A percentile compares a stretch with the other conserved stretches of the same genome.
These are phyloP conservation scores for Saturnia japonica DNA, from an alignment of 2,888 invertebrate genomes.

Conservation along the genomic window DNA sequence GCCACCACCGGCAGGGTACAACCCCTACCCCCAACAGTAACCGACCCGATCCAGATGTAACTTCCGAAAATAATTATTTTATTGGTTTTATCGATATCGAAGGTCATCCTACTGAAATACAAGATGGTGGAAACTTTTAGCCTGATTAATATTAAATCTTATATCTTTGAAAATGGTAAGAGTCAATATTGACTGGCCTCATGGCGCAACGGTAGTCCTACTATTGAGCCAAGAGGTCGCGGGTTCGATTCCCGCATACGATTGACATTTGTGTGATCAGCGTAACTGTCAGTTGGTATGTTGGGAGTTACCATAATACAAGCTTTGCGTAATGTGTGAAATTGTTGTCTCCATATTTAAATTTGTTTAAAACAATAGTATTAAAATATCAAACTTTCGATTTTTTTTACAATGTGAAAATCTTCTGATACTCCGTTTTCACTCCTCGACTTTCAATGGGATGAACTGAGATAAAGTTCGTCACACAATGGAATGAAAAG, in stretches of 20 bases:
- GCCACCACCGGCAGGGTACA: slow-evolving; percentile 58
- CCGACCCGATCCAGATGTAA: not conserved
- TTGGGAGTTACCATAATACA: too few relatives aligned
- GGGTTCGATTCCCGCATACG: too few relatives aligned
- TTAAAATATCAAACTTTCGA: not conserved
- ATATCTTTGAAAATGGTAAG: not conserved
- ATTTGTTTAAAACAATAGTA: too few relatives aligned
- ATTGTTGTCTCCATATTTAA: too few relatives aligned
- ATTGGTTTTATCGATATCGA: not conserved
- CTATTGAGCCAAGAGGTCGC: too few relatives aligned
- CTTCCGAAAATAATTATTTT: not conserved
- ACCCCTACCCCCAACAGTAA: slow-evolving; percentile 64
- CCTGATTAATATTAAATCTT: too few relatives aligned
- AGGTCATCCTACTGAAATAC: not conserved
- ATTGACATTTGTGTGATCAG: too few relatives aligned
- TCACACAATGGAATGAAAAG: not conserved
- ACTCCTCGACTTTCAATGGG: not conserved
- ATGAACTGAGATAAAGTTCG: not conserved
- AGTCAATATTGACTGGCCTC: too few relatives aligned
- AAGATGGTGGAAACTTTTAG: not conserved
- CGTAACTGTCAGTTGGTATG: too few relatives aligned
- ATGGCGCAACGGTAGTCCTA: too few relatives aligned
- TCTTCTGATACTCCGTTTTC: not conserved
- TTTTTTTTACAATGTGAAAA: not conserved
- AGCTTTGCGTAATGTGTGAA: too few relatives aligned